Base-by-base conservation (phyloP, 2,888 invertebrate species). In the Aradus depressus region DNA sequence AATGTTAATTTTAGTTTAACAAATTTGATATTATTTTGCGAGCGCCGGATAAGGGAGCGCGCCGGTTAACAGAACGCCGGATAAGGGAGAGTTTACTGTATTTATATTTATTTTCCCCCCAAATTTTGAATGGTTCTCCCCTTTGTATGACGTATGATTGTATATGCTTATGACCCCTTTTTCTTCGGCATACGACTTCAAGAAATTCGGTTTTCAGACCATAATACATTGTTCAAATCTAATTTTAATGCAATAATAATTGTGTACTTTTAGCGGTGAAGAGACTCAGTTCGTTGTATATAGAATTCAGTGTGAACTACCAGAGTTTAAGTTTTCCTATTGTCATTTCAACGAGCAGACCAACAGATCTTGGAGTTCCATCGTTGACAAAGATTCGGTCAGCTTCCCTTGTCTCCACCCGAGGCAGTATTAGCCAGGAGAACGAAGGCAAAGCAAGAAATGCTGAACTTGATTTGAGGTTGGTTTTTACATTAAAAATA, bases 371-470 rank as follows among this genome's bases (percentile, higher is more conserved):
- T 65, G 84, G 80, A 41, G 76, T 76, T 0, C 76, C 77, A 6
- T 73, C 75, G 1, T 67, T 75, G 4, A 64, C 76, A 0, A 78
- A 71, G 59, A 75, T 70, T 19, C 75, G 72, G 39, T 71, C 63
- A 53, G 72, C 63, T 45, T 74, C 64, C 0, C 70, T 83, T 37
- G 76, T 79, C 0, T 82, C 82, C 0, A 70, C 82, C 19, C 70
- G 83, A 52, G 84, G 84, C 0, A 82, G 81, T 56, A 72, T 83
- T 14, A 80, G 80, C 0, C 77, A 80, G 10, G 73, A 75, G 3
- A 65, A 68, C 32, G 70, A 70, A 1, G 70, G 71, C 1, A 72
- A 75, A 12, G 74, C 74, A 37, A 76, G 73, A 68, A 77, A 73
- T 26, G 76, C 75, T 57, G 81, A 81, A 67, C 70, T 76, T 4